Evolutionary conservation across 92 coral and sea anemone genomes (phyloP), one percentile per base, ranked within the genome.

Genomic region (Umimayanthus chanpuru): DNA sequence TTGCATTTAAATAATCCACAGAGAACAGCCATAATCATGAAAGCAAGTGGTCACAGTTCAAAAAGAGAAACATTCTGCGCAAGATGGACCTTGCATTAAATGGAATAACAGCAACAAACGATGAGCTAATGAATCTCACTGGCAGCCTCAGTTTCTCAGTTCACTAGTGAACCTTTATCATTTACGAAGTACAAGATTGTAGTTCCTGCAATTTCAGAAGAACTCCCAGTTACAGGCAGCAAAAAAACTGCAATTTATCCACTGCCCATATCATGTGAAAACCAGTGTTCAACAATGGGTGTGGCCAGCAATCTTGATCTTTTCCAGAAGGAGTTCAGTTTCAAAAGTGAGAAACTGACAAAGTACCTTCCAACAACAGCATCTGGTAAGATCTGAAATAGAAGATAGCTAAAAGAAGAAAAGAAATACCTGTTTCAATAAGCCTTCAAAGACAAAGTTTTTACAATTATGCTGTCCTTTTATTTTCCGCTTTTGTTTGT

Each of bases 231-330:
- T 64, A 82, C 85, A 67, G 89, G 83, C 50, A n/a, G 21, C 6
- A 90, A 90, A 56, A 77, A 85, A 79, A 80, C 92, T 3, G 39
- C 6, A 11, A 85, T 90, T 9, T 90, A 76, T 73, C 92, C 89
- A 3, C 88, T 90, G 73, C 89, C 92, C 40, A 90, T 90, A 39
- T 90, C 92, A 28, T 77, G 61, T 56, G 92, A 90, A 68, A 90
- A 90, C 80, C 86, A 90, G 80, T 79, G 89, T 68, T 76, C 92
- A 1, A 90, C 85, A 23, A 26, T 90, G 73, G 92, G 92, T 18
- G 89, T 85, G 38, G 92, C 89, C 1, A 80, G 89, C 50, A 89
- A 89, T 68, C 85, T 89, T 53, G 91, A 89, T 64, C 73, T 89
- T 29, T 89, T 89, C 68, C 70, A 73, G 36, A 74, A 56, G 43